A percentile compares a stretch with the other conserved stretches of the same genome.
phyloP scores from a whole-genome alignment of 2,888 invertebrate genomes.

The Oligia strigilis region DNA sequence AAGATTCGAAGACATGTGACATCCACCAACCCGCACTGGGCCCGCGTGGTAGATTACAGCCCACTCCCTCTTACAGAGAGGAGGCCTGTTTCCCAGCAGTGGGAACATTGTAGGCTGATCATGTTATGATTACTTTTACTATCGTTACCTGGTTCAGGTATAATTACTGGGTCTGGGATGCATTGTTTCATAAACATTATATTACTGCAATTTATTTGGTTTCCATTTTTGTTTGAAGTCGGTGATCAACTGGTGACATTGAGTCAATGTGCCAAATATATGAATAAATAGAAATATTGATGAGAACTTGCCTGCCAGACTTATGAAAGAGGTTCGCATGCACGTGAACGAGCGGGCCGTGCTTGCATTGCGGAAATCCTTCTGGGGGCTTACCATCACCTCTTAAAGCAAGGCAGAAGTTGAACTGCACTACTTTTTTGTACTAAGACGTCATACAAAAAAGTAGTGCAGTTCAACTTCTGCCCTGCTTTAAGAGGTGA shows the following conservation, averaged over 20 bases:
- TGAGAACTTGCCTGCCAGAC: slow-evolving; percentile 23
- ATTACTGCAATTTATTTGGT: slow-evolving; percentile 16
- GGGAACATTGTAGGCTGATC: too few relatives aligned
- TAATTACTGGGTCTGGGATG: not conserved
- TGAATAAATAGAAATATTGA: not conserved
- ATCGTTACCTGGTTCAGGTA: slow-evolving; percentile 5
- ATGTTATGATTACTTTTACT: not conserved
- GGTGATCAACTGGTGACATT: not conserved
- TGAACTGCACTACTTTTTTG: too few relatives aligned
- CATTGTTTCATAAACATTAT: slow-evolving; percentile 54
- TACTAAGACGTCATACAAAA: too few relatives aligned
- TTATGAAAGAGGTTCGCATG: slow-evolving; percentile 16
- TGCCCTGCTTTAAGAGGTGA: too few relatives aligned
- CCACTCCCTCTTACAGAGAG: too few relatives aligned
- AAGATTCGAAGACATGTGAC: too few relatives aligned
- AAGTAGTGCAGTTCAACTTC: too few relatives aligned
- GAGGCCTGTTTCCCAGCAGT: too few relatives aligned
- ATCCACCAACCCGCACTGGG: too few relatives aligned
- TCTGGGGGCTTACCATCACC: not conserved
- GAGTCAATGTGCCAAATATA: not conserved
- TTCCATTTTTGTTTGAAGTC: slow-evolving; percentile 32
- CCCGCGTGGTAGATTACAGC: too few relatives aligned
- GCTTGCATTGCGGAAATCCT: not conserved
- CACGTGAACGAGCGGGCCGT: too few relatives aligned
- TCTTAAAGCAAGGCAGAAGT: too few relatives aligned